A percentile compares a stretch with the other conserved stretches of the same genome.
Conservation (phyloP, 2,113 vertebrate genomes). For the Periophthalmodon schlosseri region DNA sequence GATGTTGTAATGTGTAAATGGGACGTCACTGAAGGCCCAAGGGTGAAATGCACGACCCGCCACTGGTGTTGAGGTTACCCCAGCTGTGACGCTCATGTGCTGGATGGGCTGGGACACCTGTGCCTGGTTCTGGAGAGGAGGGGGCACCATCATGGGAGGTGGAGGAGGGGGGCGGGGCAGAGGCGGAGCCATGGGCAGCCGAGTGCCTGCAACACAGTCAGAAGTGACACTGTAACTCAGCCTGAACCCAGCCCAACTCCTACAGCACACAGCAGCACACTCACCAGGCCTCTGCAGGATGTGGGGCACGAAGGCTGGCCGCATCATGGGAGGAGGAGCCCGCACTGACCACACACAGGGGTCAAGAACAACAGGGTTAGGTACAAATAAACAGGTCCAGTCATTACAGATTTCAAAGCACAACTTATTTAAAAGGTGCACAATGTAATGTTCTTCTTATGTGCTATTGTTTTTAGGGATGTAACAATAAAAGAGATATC, state of each 20-base stretch:
- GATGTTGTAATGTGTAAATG: too few relatives aligned
- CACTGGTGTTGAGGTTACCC: slow-evolving; percentile 50
- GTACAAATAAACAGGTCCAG: neutral
- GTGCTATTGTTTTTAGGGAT: too few relatives aligned
- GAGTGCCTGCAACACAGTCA: slow-evolving; percentile 68
- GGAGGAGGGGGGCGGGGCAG: slow-evolving; percentile 85
- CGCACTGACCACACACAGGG: slow-evolving; percentile 64
- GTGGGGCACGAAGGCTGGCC: slow-evolving; percentile 89
- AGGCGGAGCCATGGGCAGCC: slow-evolving; percentile 82
- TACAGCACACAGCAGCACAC: neutral
- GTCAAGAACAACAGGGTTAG: neutral
- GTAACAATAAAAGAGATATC: too few relatives aligned
- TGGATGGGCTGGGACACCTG: slow-evolving; percentile 49
- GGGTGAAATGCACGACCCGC: too few relatives aligned
- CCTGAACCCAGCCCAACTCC: too few relatives aligned
- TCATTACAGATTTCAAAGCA: neutral
- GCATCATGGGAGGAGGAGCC: slow-evolving; percentile 83
- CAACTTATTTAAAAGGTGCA: neutral
- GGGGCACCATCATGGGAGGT: slow-evolving; percentile 85
- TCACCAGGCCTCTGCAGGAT: slow-evolving; percentile 88
- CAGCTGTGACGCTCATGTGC: slow-evolving; percentile 60
- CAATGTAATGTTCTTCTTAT: neutral
- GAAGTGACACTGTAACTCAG: too few relatives aligned
- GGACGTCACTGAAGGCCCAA: too few relatives aligned
- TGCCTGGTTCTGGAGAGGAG: slow-evolving; percentile 76